Conservation (phyloP, 2,113 vertebrate genomes). For the Psittacara wagleri region DNA sequence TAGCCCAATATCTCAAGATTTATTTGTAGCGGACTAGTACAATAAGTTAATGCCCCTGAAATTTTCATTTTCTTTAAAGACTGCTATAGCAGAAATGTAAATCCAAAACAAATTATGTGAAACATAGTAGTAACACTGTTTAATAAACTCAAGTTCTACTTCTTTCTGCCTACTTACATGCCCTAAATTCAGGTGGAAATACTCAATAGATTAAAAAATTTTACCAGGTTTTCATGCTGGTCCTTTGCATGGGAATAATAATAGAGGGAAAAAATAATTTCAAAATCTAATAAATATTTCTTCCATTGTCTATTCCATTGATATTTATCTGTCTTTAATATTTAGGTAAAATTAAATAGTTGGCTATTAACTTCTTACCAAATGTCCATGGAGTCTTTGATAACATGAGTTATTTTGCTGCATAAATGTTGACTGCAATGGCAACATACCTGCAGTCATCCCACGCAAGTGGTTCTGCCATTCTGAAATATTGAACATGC, state of each 20-base stretch:
- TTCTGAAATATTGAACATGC: conserved; percentile 1
- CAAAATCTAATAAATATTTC: neutral
- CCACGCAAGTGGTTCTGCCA: conserved; percentile 9
- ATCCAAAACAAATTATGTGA: neutral
- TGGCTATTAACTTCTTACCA: neutral
- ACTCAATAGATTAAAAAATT: neutral
- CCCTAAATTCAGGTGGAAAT: neutral
- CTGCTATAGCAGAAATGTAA: neutral
- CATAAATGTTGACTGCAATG: neutral
- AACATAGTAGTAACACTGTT: neutral
- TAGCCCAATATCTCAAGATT: neutral
- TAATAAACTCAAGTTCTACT: neutral
- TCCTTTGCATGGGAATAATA: neutral
- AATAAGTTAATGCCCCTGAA: neutral
- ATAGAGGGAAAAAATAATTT: neutral
- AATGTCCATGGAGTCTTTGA: neutral
- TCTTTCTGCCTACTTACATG: neutral
- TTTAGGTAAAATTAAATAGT: neutral
- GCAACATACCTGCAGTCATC: neutral
- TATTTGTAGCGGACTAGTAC: neutral
- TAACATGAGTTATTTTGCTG: neutral
- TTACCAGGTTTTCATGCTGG: neutral
- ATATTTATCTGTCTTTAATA: neutral
- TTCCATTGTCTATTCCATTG: neutral
- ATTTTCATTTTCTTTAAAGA: neutral